A percentile compares a stretch with the other conserved stretches of the same genome.
These are phyloP conservation scores for Drosophila tristis DNA, from an alignment of 1,140 invertebrate genomes.

Conservation along the genomic window DNA sequence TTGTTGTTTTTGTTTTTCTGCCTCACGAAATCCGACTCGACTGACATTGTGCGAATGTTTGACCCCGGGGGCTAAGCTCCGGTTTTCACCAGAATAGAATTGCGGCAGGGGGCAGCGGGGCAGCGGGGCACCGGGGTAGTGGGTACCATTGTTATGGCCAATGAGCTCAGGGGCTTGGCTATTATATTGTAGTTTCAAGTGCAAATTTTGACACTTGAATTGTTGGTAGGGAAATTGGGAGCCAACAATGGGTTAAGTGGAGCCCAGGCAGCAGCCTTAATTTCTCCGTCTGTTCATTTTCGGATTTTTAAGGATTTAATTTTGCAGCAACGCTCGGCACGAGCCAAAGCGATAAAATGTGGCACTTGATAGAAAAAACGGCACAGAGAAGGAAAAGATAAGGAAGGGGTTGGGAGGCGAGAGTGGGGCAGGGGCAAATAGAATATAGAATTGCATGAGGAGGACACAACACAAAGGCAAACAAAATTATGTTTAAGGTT, in stretches of 20 bases:
- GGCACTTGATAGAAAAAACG: conserved; percentile 40
- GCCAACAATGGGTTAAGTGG: conserved; percentile 35
- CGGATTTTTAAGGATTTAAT: background rate
- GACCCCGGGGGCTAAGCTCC: conserved; percentile 9
- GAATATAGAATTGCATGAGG: conserved; percentile 72
- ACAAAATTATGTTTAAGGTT: conserved; percentile 82
- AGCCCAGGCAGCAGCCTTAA: conserved; percentile 15
- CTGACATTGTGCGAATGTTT: conserved; percentile 57
- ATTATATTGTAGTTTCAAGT: conserved; percentile 57
- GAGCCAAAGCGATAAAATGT: conserved; percentile 69
- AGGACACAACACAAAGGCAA: conserved; percentile 69
- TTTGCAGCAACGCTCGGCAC: conserved; percentile 32
- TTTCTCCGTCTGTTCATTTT: conserved; percentile 14
- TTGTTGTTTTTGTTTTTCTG: conserved; percentile 55
- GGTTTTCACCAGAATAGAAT: background rate
- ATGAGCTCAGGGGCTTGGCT: conserved; percentile 24
- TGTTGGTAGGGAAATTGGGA: background rate
- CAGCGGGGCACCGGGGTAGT: background rate
- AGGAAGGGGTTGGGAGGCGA: conserved; percentile 13
- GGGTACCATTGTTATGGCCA: conserved; percentile 50
- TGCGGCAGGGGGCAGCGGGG: background rate
- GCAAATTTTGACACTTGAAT: conserved; percentile 55
- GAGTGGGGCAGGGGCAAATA: conserved; percentile 27
- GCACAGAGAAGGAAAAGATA: conserved; percentile 37
- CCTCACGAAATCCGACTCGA: conserved; percentile 32